Conservation (phyloP, 2,888 invertebrate genomes). For the Zelleria hepariella region DNA sequence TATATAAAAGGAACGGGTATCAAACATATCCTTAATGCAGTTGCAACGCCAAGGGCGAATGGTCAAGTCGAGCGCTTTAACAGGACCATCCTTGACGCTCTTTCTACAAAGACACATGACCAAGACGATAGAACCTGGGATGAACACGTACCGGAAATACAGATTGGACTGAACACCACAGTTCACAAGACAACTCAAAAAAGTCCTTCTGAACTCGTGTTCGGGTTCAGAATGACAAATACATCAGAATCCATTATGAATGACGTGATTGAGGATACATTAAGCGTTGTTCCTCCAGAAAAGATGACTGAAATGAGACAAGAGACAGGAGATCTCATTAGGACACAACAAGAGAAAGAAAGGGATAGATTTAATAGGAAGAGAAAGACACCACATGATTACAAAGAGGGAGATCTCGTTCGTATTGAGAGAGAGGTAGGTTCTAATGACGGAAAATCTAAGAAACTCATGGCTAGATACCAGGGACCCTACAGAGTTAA, state of each 20-base stretch:
- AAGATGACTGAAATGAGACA: not conserved
- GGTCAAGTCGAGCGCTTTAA: not conserved
- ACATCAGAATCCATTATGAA: not conserved
- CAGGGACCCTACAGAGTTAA: constrained; percentile 9
- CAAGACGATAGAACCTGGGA: constrained; percentile 6
- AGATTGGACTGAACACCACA: constrained; percentile 4
- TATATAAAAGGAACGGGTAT: constrained; percentile 6
- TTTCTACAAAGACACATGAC: not conserved
- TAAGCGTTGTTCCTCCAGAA: not conserved
- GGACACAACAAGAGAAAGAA: constrained; percentile 8
- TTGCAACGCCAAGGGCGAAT: not conserved
- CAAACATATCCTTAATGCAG: constrained; percentile 11
- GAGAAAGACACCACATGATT: not conserved
- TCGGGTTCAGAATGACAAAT: constrained; percentile 4
- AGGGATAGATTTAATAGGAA: constrained; percentile 4
- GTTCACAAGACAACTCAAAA: not conserved
- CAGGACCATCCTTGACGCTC: not conserved
- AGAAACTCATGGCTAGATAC: constrained; percentile 8
- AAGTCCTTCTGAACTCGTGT: constrained; percentile 8
- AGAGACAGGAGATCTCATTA: constrained; percentile 2
- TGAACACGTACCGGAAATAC: constrained; percentile 3
- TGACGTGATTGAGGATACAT: not conserved
- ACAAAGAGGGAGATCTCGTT: constrained; percentile 7
- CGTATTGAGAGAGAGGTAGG: constrained; percentile 3
- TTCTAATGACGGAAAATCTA: constrained; percentile 7